Percentiles rank a stretch among this genome's conserved stretches.
phyloP scores from a whole-genome alignment of 2,888 invertebrate species.

The Orthonevra nobilis region DNA sequence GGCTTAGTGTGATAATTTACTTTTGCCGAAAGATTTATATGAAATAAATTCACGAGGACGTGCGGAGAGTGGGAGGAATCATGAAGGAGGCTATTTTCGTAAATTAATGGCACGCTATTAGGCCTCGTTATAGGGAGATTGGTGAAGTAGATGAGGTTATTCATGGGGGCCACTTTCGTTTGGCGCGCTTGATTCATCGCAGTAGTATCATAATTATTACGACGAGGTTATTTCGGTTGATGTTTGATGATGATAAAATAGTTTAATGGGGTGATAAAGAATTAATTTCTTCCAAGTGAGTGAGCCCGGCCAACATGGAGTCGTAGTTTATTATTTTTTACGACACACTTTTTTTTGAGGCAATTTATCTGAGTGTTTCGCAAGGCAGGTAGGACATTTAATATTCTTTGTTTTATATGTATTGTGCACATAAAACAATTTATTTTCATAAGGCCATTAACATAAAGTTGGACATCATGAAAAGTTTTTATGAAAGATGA shows the following conservation, averaged over 20 bases:
- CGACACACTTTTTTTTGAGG: conserved; percentile 36
- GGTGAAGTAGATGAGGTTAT: conserved; percentile 55
- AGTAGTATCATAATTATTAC: conserved; percentile 55
- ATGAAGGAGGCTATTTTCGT: conserved; percentile 64
- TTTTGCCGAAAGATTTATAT: conserved; percentile 59
- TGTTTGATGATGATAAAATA: conserved; percentile 66
- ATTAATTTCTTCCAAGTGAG: conserved; percentile 48
- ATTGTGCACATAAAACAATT: not conserved
- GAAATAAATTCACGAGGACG: conserved; percentile 62
- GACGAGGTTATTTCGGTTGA: conserved; percentile 62
- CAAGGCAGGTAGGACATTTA: conserved; percentile 28
- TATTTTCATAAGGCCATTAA: too few species aligned
- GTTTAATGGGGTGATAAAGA: conserved; percentile 69
- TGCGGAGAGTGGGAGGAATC: conserved; percentile 45
- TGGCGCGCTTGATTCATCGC: conserved; percentile 48
- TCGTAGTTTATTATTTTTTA: conserved; percentile 57
- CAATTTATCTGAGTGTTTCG: conserved; percentile 18
- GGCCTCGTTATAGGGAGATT: conserved; percentile 63
- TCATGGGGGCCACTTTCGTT: conserved; percentile 49
- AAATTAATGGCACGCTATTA: conserved; percentile 69
- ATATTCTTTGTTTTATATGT: conserved; percentile 31
- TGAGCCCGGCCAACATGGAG: conserved; percentile 5
- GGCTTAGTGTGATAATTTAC: conserved; percentile 57
- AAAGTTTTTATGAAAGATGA: too few species aligned
- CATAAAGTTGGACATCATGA: conserved; percentile 28